Evolutionary conservation across 2,113 vertebrate genomes (phyloP).

Genomic region (Chionodraco myersi): DNA sequence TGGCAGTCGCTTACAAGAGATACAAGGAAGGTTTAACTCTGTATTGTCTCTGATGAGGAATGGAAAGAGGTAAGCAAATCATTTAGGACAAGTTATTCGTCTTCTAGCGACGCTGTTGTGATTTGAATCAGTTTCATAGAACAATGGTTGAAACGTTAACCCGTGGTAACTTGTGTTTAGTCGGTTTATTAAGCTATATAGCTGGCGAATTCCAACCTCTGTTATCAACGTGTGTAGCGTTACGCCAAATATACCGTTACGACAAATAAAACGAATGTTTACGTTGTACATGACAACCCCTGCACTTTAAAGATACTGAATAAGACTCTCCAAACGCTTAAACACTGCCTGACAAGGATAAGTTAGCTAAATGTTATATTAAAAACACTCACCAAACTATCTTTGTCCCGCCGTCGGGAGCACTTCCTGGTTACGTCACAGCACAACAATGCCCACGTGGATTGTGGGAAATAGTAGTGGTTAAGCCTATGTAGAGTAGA

Average conservation of each 20-base stretch:
- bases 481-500: not conserved
- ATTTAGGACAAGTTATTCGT: not conserved
- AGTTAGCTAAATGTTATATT: not conserved
- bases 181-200: not conserved
- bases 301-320: not conserved
- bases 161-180: not conserved
- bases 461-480: conserved; percentile 72
- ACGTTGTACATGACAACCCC: not conserved
- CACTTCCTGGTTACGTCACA: conserved; percentile 56
- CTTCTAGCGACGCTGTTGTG: not conserved
- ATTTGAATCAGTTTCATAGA: not conserved
- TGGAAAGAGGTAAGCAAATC: conserved; percentile 36
- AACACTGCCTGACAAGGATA: not conserved
- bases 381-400: conserved; percentile 40
- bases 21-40: not conserved
- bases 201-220: not conserved
- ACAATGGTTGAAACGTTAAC: not conserved
- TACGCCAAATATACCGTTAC: not conserved
- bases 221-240: not conserved
- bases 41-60: not conserved
- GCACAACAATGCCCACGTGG: conserved; percentile 17
- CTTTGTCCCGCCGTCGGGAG: not conserved
- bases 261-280: not conserved
- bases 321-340: not conserved
- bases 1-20: not conserved